Conservation (phyloP, 2,888 invertebrate species). For the Polydrusus tereticollis region DNA sequence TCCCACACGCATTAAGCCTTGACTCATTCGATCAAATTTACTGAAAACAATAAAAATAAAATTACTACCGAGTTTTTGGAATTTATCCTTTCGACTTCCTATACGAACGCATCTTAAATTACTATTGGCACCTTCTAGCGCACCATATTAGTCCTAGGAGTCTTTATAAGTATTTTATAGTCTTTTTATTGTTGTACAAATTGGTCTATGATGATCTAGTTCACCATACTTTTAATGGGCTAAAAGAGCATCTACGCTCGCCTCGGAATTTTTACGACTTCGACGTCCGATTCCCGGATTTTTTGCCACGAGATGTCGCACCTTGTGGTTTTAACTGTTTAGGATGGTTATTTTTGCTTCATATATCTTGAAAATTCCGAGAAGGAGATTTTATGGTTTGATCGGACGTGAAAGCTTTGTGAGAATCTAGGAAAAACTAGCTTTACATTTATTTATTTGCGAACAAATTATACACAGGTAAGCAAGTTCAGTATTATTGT, state of each 20-base stretch:
- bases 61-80: constrained; percentile 8
- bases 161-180: constrained; percentile 20
- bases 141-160: constrained; percentile 18
- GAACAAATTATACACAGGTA: too few species aligned
- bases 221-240: constrained; percentile 52
- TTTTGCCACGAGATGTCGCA: constrained; percentile 15
- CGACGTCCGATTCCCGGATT: constrained; percentile 1
- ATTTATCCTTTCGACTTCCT: constrained; percentile 6
- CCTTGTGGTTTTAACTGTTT: constrained; percentile 21
- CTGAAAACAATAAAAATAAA: constrained; percentile 8
- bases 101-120: background rate
- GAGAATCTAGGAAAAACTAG: too few species aligned
- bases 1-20: too few species aligned
- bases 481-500: too few species aligned
- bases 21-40: too few species aligned
- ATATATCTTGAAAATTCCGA: background rate
- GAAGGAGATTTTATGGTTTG: constrained; percentile 9
- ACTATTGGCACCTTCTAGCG: constrained; percentile 5
- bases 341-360: constrained; percentile 18
- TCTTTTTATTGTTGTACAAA: constrained; percentile 49
- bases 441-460: too few species aligned
- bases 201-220: constrained; percentile 54
- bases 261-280: constrained; percentile 51
- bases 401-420: background rate
- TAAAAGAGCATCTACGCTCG: constrained; percentile 50